phyloP scores from a whole-genome alignment of 2,888 invertebrate species.

The Frankliniella intonsa region DNA sequence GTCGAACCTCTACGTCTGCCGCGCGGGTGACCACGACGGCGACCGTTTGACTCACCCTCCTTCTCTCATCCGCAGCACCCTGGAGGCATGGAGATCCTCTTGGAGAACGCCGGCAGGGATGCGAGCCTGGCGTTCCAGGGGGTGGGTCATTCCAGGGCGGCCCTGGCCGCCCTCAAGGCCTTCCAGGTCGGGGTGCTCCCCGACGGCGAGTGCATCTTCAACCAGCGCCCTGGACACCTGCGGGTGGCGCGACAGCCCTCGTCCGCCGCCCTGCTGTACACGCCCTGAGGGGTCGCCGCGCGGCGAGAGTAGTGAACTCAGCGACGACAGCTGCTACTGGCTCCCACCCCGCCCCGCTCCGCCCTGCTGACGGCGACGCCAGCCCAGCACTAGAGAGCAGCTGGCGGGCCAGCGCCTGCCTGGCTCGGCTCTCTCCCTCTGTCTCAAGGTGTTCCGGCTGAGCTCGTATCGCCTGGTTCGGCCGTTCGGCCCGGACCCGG shows the following conservation, averaged over 20 bases:
- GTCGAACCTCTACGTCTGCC: background rate
- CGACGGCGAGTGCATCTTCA: slow-evolving; percentile 64
- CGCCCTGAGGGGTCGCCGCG: background rate
- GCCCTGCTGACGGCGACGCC: too few species aligned
- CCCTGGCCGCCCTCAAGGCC: slow-evolving; percentile 60
- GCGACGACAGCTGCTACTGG: too few species aligned
- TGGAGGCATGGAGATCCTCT: slow-evolving; percentile 73
- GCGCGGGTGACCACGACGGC: background rate
- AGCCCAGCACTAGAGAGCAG: too few species aligned
- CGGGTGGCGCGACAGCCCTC: background rate
- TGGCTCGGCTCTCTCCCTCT: too few species aligned
- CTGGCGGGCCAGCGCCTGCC: too few species aligned
- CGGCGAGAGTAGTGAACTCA: too few species aligned
- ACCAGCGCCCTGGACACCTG: slow-evolving; percentile 3
- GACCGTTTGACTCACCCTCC: too few species aligned
- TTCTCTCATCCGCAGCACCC: slow-evolving; percentile 61
- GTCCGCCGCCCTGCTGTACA: background rate
- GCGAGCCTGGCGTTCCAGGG: slow-evolving; percentile 77
- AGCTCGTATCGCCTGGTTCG: too few species aligned
- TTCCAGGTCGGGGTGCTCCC: slow-evolving; percentile 75
- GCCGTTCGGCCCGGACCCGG: too few species aligned
- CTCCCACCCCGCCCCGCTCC: too few species aligned
- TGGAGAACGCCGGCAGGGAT: slow-evolving; percentile 81
- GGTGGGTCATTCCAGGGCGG: slow-evolving; percentile 67
- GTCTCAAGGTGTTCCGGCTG: too few species aligned